phyloP scores from a whole-genome alignment of 2,888 invertebrate species.

The Allygus modestus region DNA sequence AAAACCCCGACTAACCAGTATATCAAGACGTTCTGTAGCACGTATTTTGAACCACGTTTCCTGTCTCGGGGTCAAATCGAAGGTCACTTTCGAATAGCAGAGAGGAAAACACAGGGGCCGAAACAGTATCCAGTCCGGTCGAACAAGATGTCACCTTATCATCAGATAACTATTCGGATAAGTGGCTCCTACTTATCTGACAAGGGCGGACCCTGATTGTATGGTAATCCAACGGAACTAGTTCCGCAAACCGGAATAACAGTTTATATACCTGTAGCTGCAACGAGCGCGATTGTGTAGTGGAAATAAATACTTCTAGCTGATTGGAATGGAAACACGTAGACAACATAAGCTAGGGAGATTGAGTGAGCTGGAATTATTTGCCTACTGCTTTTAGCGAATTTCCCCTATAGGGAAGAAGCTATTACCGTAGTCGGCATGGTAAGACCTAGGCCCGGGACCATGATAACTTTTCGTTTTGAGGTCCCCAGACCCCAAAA shows the following conservation, averaged over 20 bases:
- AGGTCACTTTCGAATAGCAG: no score
- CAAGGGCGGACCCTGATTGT: conserved; percentile 22
- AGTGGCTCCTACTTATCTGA: background rate
- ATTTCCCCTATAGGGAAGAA: no score
- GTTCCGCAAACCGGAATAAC: conserved; percentile 11
- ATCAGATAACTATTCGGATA: background rate
- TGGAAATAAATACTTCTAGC: background rate
- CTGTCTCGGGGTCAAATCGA: no score
- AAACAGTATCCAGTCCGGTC: background rate
- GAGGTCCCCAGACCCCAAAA: no score
- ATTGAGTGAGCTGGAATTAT: background rate
- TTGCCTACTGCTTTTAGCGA: no score
- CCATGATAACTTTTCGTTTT: no score
- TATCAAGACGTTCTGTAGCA: no score
- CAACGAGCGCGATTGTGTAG: background rate
- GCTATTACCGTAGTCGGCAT: no score
- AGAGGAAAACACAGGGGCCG: no score
- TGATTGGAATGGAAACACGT: conserved; percentile 18
- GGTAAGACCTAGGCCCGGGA: no score
- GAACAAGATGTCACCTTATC: conserved; percentile 14
- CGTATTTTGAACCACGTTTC: no score
- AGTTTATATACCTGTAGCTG: background rate
- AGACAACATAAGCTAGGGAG: background rate
- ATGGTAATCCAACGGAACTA: conserved; percentile 25
- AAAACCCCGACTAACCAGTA: no score